Evolutionary conservation across 2,888 invertebrate species (phyloP), one percentile per base, ranked within the genome.

Genomic region (Scaeva pyrastri): DNA sequence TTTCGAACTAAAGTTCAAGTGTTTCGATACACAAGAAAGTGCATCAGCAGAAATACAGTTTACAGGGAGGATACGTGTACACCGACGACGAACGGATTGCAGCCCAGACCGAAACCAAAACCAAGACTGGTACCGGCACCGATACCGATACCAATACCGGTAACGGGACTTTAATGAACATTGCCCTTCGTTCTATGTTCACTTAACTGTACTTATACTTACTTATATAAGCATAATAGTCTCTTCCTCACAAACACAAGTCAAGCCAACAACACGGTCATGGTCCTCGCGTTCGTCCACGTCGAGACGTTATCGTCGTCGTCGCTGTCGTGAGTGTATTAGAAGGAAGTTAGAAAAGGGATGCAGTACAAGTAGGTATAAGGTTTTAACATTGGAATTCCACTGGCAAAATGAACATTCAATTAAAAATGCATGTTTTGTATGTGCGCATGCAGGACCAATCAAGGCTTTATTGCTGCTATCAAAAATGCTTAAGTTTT

Each of bases 381-480:
- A 31, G 43, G 19, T 23, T 26, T 66, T 39, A 55, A 31, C 23
- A 52, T 64, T 64, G 64, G 52, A 79, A 77, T 70, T 68, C 50
- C 72, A 62, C 55, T 14, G 41, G 26, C 70, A 58, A 74, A 77
- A 80, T 64, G 85, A 81, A 78, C 86, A 86, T 82, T 86, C 86
- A 86, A 82, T 86, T 86, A 82, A 82, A 86, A 86, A 86, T 86
- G 58, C 70, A 85, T 70, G 72, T 76, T 73, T 43, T 39, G 39
- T 39, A 8, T 45, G 16, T 16, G 60, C 7, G 26, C n/a, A n/a
- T 26, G 31, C 1, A 6, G 66, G 66, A 77, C 56, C 74, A 74
- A 78, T 74, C 74, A 70, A 77, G 70, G 77, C 81, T 71, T 81
- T 78, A 86, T 70, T 64, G 75, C 48, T 72, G 21, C 72, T 60